Base-by-base conservation (phyloP, 2,113 vertebrate genomes). In the Rhabdomys dilectus region DNA sequence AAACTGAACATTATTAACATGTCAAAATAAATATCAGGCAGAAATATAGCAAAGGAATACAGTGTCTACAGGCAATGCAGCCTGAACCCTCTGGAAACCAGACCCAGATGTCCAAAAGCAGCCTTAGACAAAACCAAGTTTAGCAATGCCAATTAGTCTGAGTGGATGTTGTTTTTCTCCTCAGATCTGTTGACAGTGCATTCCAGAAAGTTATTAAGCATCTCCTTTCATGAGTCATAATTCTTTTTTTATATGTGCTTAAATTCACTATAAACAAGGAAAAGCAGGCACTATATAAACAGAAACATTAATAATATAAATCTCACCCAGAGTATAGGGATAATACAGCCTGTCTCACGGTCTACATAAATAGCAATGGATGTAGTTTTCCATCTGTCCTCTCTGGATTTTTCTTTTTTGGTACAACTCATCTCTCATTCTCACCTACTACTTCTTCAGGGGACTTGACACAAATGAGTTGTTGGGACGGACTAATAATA, bases 1-100 rank as follows among this genome's bases (percentile, higher is more conserved):
- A 93, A 98, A 82, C 53, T n/a, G 45, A 90, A 53, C 31, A 6
- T 85, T 97, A 96, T 96, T 97, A 98, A 98, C 98, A 98, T 89
- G 95, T 77, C 92, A 96, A 96, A 98, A 97, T 85, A 98, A 98
- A 95, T 95, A 97, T 62, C 82, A 88, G 56, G 8, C 87, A 97
- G 88, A 97, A 97, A 98, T 86, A 95, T 6, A 85, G 90, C 97
- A 98, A 85, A 17, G 13, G 56, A 48, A 64, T 72, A 56, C 22
- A 96, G 34, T 81, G 36, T 62, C 91, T 86, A 29, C 3, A 68
- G 85, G 72, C 93, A 58, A 81, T 5, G 84, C 21, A 90, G 84
- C 31, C 95, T 94, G 78, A 70, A 56, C 89, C 21, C 53, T 96
- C 87, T 72, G 48, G 91, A 94, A 96, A 88, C 93, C 84, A 97